These are phyloP conservation scores for Calyptommatus sinebrachiatus DNA, from an alignment of 2,113 vertebrate genomes.

Conservation along the genomic window DNA sequence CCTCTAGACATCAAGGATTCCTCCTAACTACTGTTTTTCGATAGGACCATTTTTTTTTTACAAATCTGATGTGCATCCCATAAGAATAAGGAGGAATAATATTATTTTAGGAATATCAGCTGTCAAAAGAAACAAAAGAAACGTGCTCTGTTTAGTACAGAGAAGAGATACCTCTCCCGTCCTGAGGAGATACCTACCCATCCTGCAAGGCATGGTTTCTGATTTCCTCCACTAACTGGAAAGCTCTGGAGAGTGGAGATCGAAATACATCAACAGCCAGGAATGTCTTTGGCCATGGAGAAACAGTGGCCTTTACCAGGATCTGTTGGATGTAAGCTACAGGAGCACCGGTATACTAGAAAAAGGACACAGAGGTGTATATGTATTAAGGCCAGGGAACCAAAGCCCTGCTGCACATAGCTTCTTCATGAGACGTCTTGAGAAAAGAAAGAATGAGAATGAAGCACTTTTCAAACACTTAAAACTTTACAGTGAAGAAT, in stretches of 20 bases:
- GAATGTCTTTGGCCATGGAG: slow-evolving; percentile 92
- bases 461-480: too few species aligned
- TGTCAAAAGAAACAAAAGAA: not conserved
- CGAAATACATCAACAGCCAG: slow-evolving; percentile 92
- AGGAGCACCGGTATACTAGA: slow-evolving; percentile 87
- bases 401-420: too few species aligned
- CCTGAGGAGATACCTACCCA: slow-evolving; percentile 68
- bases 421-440: too few species aligned
- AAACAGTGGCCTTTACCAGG: slow-evolving; percentile 91
- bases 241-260: slow-evolving; percentile 86
- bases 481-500: too few species aligned
- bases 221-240: slow-evolving; percentile 92
- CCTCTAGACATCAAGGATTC: too few species aligned
- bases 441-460: too few species aligned
- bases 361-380: not conserved
- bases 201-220: slow-evolving; percentile 89
- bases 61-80: too few species aligned
- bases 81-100: too few species aligned
- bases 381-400: not conserved
- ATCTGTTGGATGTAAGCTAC: slow-evolving; percentile 98
- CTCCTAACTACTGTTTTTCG: too few species aligned
- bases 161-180: too few species aligned
- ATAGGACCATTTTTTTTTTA: too few species aligned
- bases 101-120: not conserved
- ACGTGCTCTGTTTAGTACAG: not conserved